phyloP scores from a whole-genome alignment of 2,888 invertebrate genomes.

The Cheilosia vernalis region DNA sequence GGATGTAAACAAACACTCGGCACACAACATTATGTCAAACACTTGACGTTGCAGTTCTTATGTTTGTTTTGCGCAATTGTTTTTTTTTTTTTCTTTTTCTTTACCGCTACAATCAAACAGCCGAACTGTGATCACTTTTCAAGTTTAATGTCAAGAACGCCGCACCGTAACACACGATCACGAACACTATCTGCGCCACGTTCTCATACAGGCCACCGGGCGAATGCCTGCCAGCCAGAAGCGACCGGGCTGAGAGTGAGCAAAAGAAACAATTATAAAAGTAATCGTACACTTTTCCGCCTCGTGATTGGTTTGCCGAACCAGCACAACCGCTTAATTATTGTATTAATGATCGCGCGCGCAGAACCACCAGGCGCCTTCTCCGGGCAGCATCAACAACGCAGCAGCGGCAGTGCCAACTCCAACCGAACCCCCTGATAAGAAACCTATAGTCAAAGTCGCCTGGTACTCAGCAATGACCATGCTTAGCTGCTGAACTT shows the following conservation, averaged over 20 bases:
- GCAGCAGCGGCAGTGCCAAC: too few species aligned
- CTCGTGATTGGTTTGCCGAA: slow-evolving; percentile 33
- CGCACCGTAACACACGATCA: slow-evolving; percentile 40
- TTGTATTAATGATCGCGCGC: slow-evolving; percentile 51
- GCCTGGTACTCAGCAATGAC: slow-evolving; percentile 24
- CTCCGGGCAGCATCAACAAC: slow-evolving; percentile 14
- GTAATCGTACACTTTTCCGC: slow-evolving; percentile 58
- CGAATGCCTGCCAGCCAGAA: slow-evolving; percentile 37
- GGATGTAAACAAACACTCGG: slow-evolving; percentile 39
- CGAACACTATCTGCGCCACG: slow-evolving; percentile 32
- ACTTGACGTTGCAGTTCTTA: slow-evolving; percentile 20
- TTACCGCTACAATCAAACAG: slow-evolving; percentile 12
- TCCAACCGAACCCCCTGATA: slow-evolving; percentile 1
- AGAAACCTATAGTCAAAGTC: slow-evolving; percentile 3
- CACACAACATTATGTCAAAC: slow-evolving; percentile 28
- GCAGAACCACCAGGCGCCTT: slow-evolving; percentile 36
- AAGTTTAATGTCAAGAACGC: slow-evolving; percentile 72
- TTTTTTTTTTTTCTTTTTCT: background rate
- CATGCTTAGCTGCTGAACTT: slow-evolving; percentile 47
- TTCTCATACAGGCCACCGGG: slow-evolving; percentile 27
- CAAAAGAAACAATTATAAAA: slow-evolving; percentile 46
- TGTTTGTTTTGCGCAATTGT: slow-evolving; percentile 7
- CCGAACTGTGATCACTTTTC: slow-evolving; percentile 64
- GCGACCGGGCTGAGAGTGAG: slow-evolving; percentile 28
- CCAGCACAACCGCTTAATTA: slow-evolving; percentile 48